Percentiles rank a stretch among this genome's conserved stretches.
phyloP scores from a whole-genome alignment of 2,113 vertebrate genomes.

The Anarrhichthys ocellatus region DNA sequence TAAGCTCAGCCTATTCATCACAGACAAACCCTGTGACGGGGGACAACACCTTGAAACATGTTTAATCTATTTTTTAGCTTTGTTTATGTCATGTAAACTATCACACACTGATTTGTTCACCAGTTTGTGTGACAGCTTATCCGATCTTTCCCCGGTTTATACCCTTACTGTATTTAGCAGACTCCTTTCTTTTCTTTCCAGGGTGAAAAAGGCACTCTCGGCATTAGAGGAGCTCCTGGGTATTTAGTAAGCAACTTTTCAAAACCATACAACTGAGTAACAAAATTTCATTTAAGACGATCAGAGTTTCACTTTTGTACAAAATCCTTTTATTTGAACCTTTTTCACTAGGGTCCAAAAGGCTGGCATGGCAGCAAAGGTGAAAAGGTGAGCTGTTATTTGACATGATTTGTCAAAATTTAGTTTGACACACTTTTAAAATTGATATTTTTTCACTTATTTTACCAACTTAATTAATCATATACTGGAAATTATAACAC shows the following conservation, averaged over 20 bases:
- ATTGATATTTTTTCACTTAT: no score
- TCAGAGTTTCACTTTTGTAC: background rate
- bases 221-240: constrained; percentile 81
- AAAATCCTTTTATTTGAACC: background rate
- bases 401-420: background rate
- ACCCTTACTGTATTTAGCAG: background rate
- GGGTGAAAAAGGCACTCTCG: constrained; percentile 86
- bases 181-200: constrained; percentile 55
- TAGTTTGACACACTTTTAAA: background rate
- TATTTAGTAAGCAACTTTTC: constrained; percentile 78
- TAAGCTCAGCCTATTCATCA: background rate
- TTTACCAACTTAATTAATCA: background rate
- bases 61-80: background rate
- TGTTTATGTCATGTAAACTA: background rate
- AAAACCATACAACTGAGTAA: background rate
- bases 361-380: constrained; percentile 86
- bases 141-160: background rate
- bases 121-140: background rate
- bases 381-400: constrained; percentile 80
- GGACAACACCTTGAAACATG: background rate
- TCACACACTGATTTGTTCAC: background rate
- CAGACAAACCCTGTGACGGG: background rate
- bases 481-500: background rate
- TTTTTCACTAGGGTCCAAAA: constrained; percentile 82
- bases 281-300: background rate